These are phyloP conservation scores for Zoanthus gigantus DNA, from an alignment of 92 coral and sea anemone genomes.

Conservation along the genomic window DNA sequence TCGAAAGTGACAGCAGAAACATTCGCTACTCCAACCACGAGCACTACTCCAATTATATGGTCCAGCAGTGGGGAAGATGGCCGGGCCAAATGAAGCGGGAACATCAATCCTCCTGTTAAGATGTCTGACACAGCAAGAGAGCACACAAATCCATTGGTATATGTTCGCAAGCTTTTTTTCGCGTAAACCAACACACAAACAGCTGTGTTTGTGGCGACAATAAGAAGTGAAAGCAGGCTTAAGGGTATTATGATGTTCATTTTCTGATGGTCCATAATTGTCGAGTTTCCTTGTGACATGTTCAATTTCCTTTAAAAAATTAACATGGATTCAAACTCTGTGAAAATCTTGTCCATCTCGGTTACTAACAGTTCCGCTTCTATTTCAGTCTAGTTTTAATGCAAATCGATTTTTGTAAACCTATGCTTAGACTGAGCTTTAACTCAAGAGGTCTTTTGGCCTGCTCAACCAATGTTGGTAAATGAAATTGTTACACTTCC, in stretches of 20 bases:
- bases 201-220: constrained; percentile 70
- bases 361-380: no score
- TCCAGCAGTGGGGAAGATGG: constrained; percentile 68
- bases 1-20: constrained; percentile 82
- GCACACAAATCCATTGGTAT: constrained; percentile 77
- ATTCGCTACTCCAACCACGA: constrained; percentile 80
- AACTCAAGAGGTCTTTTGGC: no score
- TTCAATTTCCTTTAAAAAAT: background rate
- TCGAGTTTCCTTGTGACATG: background rate
- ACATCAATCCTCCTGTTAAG: constrained; percentile 73
- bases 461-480: no score
- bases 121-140: constrained; percentile 83
- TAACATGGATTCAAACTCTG: background rate
- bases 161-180: constrained; percentile 68
- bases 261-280: constrained; percentile 15
- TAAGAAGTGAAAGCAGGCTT: constrained; percentile 58
- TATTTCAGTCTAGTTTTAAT: no score
- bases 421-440: no score
- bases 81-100: constrained; percentile 72
- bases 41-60: constrained; percentile 68
- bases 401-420: no score
- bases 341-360: no score
- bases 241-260: constrained; percentile 48
- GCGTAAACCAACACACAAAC: constrained; percentile 76
- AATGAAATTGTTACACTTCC: no score